A percentile compares a stretch with the other conserved stretches of the same genome.
Evolutionary conservation across 2,113 vertebrate species (phyloP).

Genomic region (Gymnocephalus cernua): DNA sequence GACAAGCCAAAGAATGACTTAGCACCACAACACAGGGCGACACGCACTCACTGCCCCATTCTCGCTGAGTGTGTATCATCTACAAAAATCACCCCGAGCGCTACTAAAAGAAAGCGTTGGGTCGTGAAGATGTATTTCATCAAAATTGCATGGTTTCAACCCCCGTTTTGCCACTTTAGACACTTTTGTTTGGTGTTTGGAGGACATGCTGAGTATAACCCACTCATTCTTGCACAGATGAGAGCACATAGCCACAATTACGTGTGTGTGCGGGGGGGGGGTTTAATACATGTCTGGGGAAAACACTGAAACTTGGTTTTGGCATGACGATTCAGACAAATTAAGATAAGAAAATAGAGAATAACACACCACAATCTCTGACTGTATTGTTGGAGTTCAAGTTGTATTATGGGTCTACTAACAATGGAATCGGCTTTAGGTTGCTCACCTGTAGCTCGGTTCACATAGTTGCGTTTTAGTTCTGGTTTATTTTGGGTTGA

Average conservation of each 20-base stretch:
- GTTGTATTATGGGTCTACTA: background rate
- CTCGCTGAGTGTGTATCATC: conserved; percentile 29
- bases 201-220: no score
- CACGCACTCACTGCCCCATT: conserved; percentile 26
- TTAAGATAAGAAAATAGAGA: no score
- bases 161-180: conserved; percentile 30
- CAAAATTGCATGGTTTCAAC: conserved; percentile 46
- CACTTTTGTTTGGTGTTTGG: conserved; percentile 23
- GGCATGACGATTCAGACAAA: no score
- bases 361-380: no score
- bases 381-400: no score
- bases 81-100: conserved; percentile 31
- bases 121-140: conserved; percentile 48
- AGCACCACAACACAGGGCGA: conserved; percentile 27
- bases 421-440: background rate
- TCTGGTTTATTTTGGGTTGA: background rate
- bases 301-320: no score
- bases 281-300: no score
- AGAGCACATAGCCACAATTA: no score
- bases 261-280: no score
- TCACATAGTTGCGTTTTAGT: background rate
- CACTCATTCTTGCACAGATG: no score
- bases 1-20: conserved; percentile 42
- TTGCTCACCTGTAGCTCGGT: background rate
- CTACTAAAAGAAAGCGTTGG: conserved; percentile 28